Conservation (phyloP, 2,797 vertebrate genomes). For the Dromococcyx pavoninus region DNA sequence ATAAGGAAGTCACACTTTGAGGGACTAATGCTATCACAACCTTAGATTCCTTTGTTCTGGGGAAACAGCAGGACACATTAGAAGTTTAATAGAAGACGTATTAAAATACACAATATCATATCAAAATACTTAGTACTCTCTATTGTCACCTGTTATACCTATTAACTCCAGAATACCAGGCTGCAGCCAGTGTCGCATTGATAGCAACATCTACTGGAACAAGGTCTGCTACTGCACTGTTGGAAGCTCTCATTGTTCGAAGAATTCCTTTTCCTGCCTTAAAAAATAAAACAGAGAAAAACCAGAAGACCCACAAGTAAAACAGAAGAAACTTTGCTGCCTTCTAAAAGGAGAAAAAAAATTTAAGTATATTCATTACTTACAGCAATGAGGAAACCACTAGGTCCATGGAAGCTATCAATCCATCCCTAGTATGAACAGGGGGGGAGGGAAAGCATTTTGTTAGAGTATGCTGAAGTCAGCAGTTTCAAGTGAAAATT, state of each 20-base stretch:
- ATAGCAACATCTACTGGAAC: slow-evolving; percentile 97
- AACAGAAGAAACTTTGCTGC: not conserved
- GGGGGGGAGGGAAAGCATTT: not conserved
- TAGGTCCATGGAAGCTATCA: slow-evolving; percentile 98
- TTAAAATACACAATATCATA: not conserved
- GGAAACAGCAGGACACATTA: not conserved
- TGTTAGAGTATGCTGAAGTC: not conserved
- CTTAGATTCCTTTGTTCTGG: not conserved
- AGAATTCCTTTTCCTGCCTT: slow-evolving; percentile 99
- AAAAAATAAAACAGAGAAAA: slow-evolving; percentile 54
- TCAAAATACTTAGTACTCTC: slow-evolving; percentile 7
- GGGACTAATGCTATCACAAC: not conserved
- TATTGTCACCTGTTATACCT: slow-evolving; percentile 79
- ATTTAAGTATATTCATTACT: slow-evolving; percentile 69
- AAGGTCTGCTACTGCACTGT: slow-evolving; percentile 93
- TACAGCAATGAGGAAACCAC: slow-evolving; percentile 97
- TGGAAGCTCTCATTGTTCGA: slow-evolving; percentile 96
- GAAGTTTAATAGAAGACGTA: not conserved
- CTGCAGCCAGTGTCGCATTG: slow-evolving; percentile 90
- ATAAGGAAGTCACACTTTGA: not conserved
- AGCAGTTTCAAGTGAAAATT: not conserved
- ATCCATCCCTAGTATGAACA: slow-evolving; percentile 90
- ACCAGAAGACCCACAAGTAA: slow-evolving; percentile 56
- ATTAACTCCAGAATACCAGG: slow-evolving; percentile 96
- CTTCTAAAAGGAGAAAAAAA: not conserved